Base-by-base conservation (phyloP, 2,797 vertebrate species). In the Tapirus indicus region DNA sequence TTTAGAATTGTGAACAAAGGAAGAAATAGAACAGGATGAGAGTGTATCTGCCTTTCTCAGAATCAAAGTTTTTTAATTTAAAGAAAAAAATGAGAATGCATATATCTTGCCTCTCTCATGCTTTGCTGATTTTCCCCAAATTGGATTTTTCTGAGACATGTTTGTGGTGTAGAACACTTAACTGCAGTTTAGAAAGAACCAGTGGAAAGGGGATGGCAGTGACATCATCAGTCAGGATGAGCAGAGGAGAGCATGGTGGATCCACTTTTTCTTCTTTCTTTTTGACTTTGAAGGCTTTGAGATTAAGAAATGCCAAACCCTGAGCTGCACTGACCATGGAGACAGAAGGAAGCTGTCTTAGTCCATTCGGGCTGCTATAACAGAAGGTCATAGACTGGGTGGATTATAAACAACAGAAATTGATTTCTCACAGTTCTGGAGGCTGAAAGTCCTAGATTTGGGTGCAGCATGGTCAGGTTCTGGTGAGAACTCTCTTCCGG, bases 201-300 rank as follows among this genome's bases (percentile, higher is more conserved):
- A 5, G 29, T 54, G 20, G 11, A 3, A 27, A 75, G 47, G 32
- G 27, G 21, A 1, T 0, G 3, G 25, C 21, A 38, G 35, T 1
- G 6, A 20, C 0, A 1, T 41, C 32, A 4, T 25, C 6, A 6
- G 47, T 68, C 6, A 12, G 6, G 64, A 54, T 17, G 64, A 88
- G 32, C 66, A 78, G 62, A 77, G 38, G 23, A 41, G 18, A 80
- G 44, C 38, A 0, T 6, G 21, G n/a, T n/a, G 54, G 32, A 78
- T 54, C 27, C 3, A 0, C 2, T 7, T 80, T 80, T 38, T 64
- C 64, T 35, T 68, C n/a, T 47, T 64, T 54, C 25, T 58, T 69
- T 75, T 58, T 83, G 32, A 86, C 21, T 64, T 83, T 29, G 11
- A 75, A 82, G 52, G 35, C n/a, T 41, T 83, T 96, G 25, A n/a